Percentiles rank a stretch among this genome's conserved stretches.
Conservation (phyloP, 1,140 invertebrate species). For the Teleogryllus occipitalis region DNA sequence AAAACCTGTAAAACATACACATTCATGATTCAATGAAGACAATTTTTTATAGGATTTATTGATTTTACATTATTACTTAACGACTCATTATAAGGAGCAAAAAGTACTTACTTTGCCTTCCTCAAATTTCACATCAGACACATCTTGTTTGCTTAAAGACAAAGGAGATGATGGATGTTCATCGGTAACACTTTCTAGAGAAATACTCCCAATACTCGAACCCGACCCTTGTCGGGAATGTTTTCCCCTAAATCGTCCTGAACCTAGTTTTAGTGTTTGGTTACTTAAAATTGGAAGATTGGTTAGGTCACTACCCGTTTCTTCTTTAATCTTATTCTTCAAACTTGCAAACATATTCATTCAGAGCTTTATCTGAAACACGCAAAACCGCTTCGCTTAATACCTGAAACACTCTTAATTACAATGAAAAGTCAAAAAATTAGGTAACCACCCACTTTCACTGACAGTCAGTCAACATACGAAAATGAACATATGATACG, state of each 20-base stretch:
- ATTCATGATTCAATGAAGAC: constrained; percentile 9
- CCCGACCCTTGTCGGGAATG: constrained; percentile 50
- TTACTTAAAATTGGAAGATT: constrained; percentile 29
- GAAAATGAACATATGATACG: not conserved
- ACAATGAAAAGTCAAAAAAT: not conserved
- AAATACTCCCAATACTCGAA: constrained; percentile 46
- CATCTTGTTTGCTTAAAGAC: constrained; percentile 17
- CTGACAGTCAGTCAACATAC: not conserved
- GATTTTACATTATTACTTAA: not conserved
- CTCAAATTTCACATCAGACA: constrained; percentile 24
- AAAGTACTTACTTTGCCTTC: constrained; percentile 28
- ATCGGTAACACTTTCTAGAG: constrained; percentile 34
- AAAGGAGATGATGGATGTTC: constrained; percentile 30
- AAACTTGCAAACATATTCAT: constrained; percentile 33
- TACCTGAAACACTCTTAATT: not conserved
- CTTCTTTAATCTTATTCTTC: constrained; percentile 66
- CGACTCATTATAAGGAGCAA: not conserved
- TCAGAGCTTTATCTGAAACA: not conserved
- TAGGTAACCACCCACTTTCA: not conserved
- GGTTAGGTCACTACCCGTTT: constrained; percentile 59
- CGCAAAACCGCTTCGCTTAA: not conserved
- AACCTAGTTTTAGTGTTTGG: not conserved
- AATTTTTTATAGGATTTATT: not conserved
- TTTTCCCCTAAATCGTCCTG: constrained; percentile 30
- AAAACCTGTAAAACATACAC: constrained; percentile 27